These are phyloP conservation scores for Peromyscus californicus DNA, from an alignment of 2,113 vertebrate species.

Conservation along the genomic window DNA sequence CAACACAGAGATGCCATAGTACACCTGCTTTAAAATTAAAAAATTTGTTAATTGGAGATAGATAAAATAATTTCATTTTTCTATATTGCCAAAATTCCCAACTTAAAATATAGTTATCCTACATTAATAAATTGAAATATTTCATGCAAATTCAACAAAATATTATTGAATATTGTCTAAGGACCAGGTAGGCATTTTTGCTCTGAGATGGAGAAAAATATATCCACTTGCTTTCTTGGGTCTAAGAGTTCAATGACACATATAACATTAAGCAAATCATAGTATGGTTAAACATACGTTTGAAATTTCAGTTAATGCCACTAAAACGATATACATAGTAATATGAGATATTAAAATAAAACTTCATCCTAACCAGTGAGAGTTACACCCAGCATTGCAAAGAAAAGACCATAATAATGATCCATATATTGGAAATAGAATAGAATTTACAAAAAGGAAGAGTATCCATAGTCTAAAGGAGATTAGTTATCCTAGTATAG, in stretches of 20 bases:
- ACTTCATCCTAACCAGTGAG: background rate
- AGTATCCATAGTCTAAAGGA: background rate
- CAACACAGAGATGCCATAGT: background rate
- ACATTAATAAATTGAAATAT: conserved; percentile 14
- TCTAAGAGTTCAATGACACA: background rate
- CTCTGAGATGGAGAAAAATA: background rate
- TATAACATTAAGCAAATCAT: background rate
- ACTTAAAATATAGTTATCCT: background rate
- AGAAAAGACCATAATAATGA: background rate
- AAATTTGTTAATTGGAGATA: background rate
- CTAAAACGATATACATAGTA: background rate
- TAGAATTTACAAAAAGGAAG: background rate
- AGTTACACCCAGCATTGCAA: background rate
- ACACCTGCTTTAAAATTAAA: background rate
- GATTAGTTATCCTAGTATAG: background rate
- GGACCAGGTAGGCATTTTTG: background rate
- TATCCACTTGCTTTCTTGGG: background rate
- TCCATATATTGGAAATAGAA: background rate
- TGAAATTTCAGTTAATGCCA: background rate
- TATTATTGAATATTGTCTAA: background rate
- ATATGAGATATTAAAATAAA: background rate
- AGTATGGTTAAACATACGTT: background rate
- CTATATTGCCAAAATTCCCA: background rate
- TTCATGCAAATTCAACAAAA: background rate
- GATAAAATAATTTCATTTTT: background rate